Evolutionary conservation across 23 tunicate species (phyloP), one percentile per base, ranked within the genome.

Genomic region (Oikopleura dioica): DNA sequence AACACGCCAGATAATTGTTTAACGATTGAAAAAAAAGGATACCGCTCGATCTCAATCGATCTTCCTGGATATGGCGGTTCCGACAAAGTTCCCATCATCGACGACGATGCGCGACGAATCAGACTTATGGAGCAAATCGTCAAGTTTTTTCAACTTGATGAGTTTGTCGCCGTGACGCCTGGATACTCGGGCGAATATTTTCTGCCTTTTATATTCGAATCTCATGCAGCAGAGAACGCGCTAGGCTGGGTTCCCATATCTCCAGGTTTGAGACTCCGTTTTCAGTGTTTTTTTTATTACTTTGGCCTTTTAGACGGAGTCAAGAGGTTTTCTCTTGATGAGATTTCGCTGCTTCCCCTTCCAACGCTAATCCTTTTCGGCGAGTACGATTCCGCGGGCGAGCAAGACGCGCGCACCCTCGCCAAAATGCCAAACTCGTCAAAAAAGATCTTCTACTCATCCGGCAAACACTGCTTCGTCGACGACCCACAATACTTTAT

Each of bases 41-140:
- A 63, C 33, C 72, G 72, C 4, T 12, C 72, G 26, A 63, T 63
- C 16, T 2, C 72, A 23, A 28, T 63, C 33, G 72, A 63, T 63
- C 72, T 63, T 12, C 72, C 72, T 2, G 72, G 72, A 24, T 63
- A 63, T 63, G 72, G 72, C 29, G 72, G 72, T 16, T 63, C 72
- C 16, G 72, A 63, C 26, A 63, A 63, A 28, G 72, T 31, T 28
- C 30, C 16, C 4, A 28, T 16, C 4, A 2, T 63, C 16, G 33
- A 23, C 29, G 72, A 63, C 16, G 72, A 2, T 21, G 26, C 16
- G 26, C 30, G 26, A 21, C 16, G 26, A 63, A 28, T 63, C 26
- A 23, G 72, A 63, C 26, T 63, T 28, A 16, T 63, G 33, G 72
- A 63, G 33, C 29, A 31, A 24, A 24, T 63, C 32, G 26, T 28